Evolutionary conservation across 2,113 vertebrate species (phyloP).

Genomic region (human): DNA sequence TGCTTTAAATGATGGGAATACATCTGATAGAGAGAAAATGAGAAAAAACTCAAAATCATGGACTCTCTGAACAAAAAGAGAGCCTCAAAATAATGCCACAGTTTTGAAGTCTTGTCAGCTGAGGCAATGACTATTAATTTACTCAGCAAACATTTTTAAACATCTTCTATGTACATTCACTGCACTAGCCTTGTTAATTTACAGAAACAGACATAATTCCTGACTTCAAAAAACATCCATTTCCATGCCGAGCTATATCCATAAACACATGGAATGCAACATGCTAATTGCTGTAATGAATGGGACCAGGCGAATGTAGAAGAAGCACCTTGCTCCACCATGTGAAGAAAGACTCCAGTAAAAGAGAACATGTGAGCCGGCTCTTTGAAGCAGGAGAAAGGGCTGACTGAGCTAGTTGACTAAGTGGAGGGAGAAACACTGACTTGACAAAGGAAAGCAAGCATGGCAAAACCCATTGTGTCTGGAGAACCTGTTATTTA

Average conservation of each 20-base stretch:
- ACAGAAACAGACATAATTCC: neutral
- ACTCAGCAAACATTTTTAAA: neutral
- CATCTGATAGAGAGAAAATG: neutral
- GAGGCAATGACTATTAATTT: neutral
- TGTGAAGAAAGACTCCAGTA: neutral
- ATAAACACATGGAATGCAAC: neutral
- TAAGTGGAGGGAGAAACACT: neutral
- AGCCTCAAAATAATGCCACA: neutral
- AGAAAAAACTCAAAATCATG: too few relatives aligned
- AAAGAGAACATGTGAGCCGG: neutral
- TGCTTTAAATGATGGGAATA: neutral
- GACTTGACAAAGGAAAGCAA: neutral
- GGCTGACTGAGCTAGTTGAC: neutral
- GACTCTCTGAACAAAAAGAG: neutral
- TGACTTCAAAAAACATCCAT: neutral
- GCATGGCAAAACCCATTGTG: rapidly evolving
- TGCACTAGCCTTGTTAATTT: neutral
- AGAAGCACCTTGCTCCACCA: neutral
- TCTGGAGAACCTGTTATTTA: neutral
- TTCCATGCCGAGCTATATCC: neutral
- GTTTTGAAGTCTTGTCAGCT: neutral
- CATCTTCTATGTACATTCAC: neutral
- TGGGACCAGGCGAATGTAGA: neutral
- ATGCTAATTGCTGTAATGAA: neutral
- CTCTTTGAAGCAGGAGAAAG: neutral